Base-by-base conservation (phyloP, 2,797 vertebrate species). In the Nyctalus aviator region DNA sequence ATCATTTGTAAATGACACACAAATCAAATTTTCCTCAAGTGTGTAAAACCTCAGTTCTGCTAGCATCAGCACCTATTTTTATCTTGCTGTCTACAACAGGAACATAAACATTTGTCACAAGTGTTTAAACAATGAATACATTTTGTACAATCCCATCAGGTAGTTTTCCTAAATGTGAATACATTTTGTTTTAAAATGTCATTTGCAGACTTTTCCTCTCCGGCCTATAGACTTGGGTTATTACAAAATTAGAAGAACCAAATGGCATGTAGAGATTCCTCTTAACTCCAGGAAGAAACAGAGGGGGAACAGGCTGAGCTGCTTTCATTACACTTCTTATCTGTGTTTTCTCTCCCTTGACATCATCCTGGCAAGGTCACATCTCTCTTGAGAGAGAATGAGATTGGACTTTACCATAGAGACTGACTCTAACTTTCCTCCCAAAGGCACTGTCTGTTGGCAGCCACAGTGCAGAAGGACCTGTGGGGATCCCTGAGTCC, bases 341-440 rank as follows among this genome's bases (percentile, higher is more conserved):
- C 32, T 9, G 27, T 72, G 25, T 85, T 46, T 64, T 53, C 75
- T 84, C 20, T 57, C 4, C 44, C 9, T 55, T 20, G 53, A 75
- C 68, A 48, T 53, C 30, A 11, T 13, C 46, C n/a, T 50, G 8
- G 6, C 23, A 59, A 55, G 10, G 35, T 50, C 55, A 15, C 0
- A 23, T 46, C 35, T 44, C 21, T 69, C 15, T 3, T 6, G 6
- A 92, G 66, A 88, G 15, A 86, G 88, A 59, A 77, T 1, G 12
- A 76, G 78, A 48, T 55, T 5, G 55, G 53, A 57, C 35, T 72
- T 71, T 11, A 78, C 81, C 64, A 41, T 57, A 66, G 92, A 95
- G 87, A 97, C 93, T 78, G 93, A 69, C 41, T 68, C 55, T 8
- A 96, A 68, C 59, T 92, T 91, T 90, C 73, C 88, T 95, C 93